A percentile compares a stretch with the other conserved stretches of the same genome.
These are phyloP conservation scores for Cephalophus harveyi DNA, from an alignment of 2,113 vertebrate genomes.

Conservation along the genomic window DNA sequence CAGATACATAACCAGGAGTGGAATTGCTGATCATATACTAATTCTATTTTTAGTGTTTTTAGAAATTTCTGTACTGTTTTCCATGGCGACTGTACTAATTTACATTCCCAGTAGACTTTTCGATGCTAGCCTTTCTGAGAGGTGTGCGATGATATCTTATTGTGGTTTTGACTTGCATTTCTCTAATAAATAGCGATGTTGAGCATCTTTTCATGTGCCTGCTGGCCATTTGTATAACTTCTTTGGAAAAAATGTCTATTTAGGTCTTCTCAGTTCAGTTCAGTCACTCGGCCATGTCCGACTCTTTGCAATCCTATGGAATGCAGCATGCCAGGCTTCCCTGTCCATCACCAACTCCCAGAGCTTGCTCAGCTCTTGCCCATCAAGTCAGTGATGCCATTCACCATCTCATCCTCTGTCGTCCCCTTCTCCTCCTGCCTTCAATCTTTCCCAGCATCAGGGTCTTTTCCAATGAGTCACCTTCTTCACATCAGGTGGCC, in stretches of 20 bases:
- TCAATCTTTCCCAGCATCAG: neutral
- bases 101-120: neutral
- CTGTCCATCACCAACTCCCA: neutral
- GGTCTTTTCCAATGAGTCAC: neutral
- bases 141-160: neutral
- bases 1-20: neutral
- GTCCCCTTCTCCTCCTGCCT: neutral
- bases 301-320: neutral
- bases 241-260: neutral
- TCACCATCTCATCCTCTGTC: neutral
- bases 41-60: neutral
- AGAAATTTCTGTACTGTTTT: neutral
- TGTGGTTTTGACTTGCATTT: neutral
- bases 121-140: neutral
- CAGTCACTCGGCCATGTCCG: accelerated
- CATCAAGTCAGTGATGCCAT: neutral
- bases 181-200: neutral
- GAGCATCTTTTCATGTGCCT: neutral
- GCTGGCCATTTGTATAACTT: neutral
- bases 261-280: neutral
- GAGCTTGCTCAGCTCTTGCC: neutral
- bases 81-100: neutral
- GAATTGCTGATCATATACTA: neutral
- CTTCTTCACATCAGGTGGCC: neutral
- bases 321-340: neutral